These are phyloP conservation scores for Mormoops blainvillei DNA, from an alignment of 2,113 vertebrate species.

Conservation along the genomic window DNA sequence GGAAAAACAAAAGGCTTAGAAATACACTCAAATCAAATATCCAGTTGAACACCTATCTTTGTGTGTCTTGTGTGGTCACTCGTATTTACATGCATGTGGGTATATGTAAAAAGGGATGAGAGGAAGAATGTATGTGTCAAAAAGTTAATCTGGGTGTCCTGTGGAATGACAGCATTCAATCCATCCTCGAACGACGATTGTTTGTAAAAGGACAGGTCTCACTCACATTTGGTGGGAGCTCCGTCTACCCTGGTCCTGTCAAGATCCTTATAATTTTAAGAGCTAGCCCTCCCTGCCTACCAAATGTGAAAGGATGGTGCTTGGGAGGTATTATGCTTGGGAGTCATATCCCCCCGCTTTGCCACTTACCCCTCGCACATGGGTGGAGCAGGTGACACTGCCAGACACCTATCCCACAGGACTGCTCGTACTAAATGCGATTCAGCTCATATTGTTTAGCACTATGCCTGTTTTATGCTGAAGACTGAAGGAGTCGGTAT, in stretches of 20 bases:
- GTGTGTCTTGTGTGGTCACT: neutral
- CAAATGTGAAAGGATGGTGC: neutral
- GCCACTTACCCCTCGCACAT: neutral
- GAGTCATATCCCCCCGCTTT: no score
- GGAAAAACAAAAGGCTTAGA: neutral
- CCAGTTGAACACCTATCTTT: neutral
- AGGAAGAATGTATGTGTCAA: neutral
- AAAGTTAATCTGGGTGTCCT: neutral
- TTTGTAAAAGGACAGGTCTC: neutral
- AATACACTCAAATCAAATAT: neutral
- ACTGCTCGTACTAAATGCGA: neutral
- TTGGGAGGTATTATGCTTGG: neutral
- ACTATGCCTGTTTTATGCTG: neutral
- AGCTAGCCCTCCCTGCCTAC: neutral
- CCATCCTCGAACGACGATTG: neutral
- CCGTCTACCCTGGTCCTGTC: neutral
- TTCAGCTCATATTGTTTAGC: neutral
- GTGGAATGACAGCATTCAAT: neutral
- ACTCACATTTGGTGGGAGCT: neutral
- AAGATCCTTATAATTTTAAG: neutral
- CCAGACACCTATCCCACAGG: neutral
- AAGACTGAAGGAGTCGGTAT: neutral
- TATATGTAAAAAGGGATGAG: neutral
- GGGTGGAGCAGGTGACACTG: neutral
- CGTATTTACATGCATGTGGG: neutral